These are phyloP conservation scores for Eupsilia transversa DNA, from an alignment of 2,888 invertebrate genomes.

Conservation along the genomic window DNA sequence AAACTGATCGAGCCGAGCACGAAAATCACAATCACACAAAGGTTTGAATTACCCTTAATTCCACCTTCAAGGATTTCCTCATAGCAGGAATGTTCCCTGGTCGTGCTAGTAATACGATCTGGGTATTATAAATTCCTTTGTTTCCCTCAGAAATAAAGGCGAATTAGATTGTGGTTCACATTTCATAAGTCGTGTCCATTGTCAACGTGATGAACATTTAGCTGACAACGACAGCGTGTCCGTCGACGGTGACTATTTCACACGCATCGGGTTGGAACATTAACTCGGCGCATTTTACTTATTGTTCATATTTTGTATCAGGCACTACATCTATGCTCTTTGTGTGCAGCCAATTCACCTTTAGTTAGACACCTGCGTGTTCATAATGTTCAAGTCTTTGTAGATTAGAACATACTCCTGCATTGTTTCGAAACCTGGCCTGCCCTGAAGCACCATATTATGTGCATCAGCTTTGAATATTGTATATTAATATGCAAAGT, in stretches of 20 bases:
- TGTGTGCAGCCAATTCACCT: constrained; percentile 21
- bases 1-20: constrained; percentile 56
- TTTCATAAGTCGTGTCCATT: constrained; percentile 62
- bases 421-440: constrained; percentile 29
- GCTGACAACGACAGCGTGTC: constrained; percentile 55
- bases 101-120: constrained; percentile 42
- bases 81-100: constrained; percentile 38
- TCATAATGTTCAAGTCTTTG: constrained; percentile 13
- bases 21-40: constrained; percentile 56
- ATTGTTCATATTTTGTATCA: constrained; percentile 48
- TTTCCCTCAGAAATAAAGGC: constrained; percentile 54
- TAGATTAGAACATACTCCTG: constrained; percentile 12
- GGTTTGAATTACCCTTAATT: constrained; percentile 58
- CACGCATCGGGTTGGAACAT: constrained; percentile 53
- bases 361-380: constrained; percentile 7
- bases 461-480: constrained; percentile 19
- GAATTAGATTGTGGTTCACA: constrained; percentile 52
- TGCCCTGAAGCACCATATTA: constrained; percentile 6
- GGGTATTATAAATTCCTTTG: constrained; percentile 46
- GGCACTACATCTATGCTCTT: constrained; percentile 37
- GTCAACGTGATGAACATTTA: constrained; percentile 51
- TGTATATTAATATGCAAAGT: neutral
- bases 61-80: constrained; percentile 54
- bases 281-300: constrained; percentile 48
- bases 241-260: constrained; percentile 55